Percentiles rank a stretch among this genome's conserved stretches.
Conservation (phyloP, 2,113 vertebrate genomes). For the Saccopteryx leptura region DNA sequence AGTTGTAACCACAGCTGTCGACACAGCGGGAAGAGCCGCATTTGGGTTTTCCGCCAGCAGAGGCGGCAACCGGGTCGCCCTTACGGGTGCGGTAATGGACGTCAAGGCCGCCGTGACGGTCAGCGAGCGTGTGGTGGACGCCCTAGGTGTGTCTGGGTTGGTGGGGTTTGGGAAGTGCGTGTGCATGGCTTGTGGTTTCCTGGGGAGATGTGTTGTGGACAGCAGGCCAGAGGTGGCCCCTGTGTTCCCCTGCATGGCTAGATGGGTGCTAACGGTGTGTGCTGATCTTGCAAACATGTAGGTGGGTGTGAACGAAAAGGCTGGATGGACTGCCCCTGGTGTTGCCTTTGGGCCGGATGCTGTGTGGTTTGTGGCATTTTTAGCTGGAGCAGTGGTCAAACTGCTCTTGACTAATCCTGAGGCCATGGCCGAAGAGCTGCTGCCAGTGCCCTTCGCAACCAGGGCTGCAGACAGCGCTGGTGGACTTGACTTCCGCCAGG, state of each 20-base stretch:
- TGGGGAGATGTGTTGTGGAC: conserved; percentile 85
- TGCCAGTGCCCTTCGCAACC: conserved; percentile 89
- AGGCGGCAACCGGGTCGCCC: conserved; percentile 88
- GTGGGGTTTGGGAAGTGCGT: conserved; percentile 79
- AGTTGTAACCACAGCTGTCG: conserved; percentile 85
- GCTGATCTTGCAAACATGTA: conserved; percentile 82
- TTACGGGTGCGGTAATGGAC: conserved; percentile 89
- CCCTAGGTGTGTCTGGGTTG: conserved; percentile 84
- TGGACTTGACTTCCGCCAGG: conserved; percentile 87
- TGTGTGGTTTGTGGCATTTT: conserved; percentile 85
- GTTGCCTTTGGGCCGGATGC: conserved; percentile 83
- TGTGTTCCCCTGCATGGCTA: conserved; percentile 79
- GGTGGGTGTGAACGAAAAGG: conserved; percentile 86
- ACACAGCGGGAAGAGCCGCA: conserved; percentile 70
- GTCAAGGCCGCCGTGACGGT: conserved; percentile 89
- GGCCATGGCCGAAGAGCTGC: conserved; percentile 81
- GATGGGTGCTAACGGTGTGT: conserved; percentile 77
- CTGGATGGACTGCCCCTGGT: conserved; percentile 75
- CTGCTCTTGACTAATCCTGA: conserved; percentile 87
- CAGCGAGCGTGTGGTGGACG: conserved; percentile 86
- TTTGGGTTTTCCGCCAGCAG: conserved; percentile 85
- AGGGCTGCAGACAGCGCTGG: conserved; percentile 86
- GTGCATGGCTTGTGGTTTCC: conserved; percentile 87
- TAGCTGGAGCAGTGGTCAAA: conserved; percentile 77
- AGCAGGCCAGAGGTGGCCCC: conserved; percentile 76